Evolutionary conservation across 2,797 vertebrate species (phyloP).

Genomic region (Chromis chromis): DNA sequence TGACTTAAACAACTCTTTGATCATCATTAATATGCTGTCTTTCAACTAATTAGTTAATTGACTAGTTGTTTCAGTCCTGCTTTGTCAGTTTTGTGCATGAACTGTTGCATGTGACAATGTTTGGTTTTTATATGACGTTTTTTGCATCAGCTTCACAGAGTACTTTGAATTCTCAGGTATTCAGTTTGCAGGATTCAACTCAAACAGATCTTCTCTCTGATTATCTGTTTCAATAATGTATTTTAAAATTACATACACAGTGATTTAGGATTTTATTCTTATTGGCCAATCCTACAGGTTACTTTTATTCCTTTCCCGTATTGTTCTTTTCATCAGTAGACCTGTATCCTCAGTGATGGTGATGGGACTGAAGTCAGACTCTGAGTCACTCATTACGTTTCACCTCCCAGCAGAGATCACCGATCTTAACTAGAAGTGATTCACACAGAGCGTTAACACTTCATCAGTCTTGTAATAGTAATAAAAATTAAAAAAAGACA

Average conservation of each 20-base stretch:
- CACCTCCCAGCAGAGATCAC: conserved; percentile 5
- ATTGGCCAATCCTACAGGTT: too few relatives aligned
- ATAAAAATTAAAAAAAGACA: neutral
- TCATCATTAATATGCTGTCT: too few relatives aligned
- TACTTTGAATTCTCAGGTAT: neutral
- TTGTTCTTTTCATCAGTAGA: neutral
- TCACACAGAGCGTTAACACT: conserved; percentile 7
- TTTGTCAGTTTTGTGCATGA: too few relatives aligned
- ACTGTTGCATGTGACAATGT: neutral
- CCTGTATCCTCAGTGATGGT: neutral
- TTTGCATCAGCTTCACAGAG: too few relatives aligned
- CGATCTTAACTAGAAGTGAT: conserved; percentile 14
- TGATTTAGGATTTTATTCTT: too few relatives aligned
- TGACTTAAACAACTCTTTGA: too few relatives aligned
- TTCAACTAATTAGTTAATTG: neutral
- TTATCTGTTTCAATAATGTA: neutral
- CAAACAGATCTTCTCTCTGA: neutral
- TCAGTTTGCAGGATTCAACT: neutral
- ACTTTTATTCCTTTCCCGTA: neutral
- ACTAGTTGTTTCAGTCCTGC: too few relatives aligned
- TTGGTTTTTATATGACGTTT: too few relatives aligned
- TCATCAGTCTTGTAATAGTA: conserved; percentile 3
- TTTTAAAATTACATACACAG: neutral
- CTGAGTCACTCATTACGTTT: conserved; percentile 25
- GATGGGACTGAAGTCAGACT: conserved; percentile 9